These are phyloP conservation scores for Paracanthobrama guichenoti DNA, from an alignment of 2,113 vertebrate genomes.

Conservation along the genomic window DNA sequence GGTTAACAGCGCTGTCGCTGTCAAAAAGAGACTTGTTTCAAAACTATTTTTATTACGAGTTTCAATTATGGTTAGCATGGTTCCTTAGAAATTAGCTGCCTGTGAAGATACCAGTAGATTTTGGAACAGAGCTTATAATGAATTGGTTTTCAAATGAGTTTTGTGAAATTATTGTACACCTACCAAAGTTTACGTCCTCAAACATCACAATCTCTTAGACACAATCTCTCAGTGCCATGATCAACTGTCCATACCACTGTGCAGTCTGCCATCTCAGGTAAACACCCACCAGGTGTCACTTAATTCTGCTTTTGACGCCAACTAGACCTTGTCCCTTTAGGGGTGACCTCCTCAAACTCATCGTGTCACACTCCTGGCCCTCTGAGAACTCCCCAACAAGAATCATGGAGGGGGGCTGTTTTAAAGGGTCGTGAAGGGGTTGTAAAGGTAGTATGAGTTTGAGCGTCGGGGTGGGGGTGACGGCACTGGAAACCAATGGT, in stretches of 20 bases:
- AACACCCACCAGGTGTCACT: conserved; percentile 32
- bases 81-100: background rate
- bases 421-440: conserved; percentile 43
- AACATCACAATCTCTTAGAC: conserved; percentile 15
- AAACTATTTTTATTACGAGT: background rate
- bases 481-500: conserved; percentile 76
- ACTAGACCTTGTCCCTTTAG: conserved; percentile 56
- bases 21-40: background rate
- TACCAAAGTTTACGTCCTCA: background rate
- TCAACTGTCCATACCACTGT: background rate
- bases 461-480: conserved; percentile 57
- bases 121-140: background rate
- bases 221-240: background rate
- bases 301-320: conserved; percentile 18
- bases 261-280: conserved; percentile 35
- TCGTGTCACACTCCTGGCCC: conserved; percentile 68
- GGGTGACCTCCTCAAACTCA: conserved; percentile 69
- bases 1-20: background rate
- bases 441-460: conserved; percentile 38
- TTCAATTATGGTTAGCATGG: background rate
- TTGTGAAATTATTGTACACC: background rate
- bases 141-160: conserved; percentile 1
- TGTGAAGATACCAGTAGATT: background rate
- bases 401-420: conserved; percentile 38
- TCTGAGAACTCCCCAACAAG: conserved; percentile 70